phyloP scores from a whole-genome alignment of 1,140 invertebrate species.

The Homarus americanus region DNA sequence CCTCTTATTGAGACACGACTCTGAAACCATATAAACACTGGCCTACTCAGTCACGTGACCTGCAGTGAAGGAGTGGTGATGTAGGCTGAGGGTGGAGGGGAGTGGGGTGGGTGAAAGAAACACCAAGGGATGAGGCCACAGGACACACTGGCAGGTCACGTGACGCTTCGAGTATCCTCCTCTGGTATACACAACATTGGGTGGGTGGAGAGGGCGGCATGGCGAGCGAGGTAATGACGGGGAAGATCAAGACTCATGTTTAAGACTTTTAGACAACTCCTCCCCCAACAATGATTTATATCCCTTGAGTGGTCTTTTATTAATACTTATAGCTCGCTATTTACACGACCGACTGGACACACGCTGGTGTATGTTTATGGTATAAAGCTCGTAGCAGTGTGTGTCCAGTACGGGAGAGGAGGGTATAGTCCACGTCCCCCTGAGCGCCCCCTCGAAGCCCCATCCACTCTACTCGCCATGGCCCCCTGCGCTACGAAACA shows the following conservation, averaged over 20 bases:
- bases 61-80: not conserved
- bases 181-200: not conserved
- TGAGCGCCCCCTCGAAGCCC: not conserved
- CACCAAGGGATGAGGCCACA: not conserved
- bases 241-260: too few species aligned
- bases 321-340: not conserved
- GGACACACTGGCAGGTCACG: not conserved
- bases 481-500: not conserved
- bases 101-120: not conserved
- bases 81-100: not conserved
- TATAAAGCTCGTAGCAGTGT: not conserved
- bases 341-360: not conserved
- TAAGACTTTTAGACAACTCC: too few species aligned
- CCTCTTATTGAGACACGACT: constrained; percentile 14
- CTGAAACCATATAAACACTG: constrained; percentile 31
- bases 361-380: not conserved
- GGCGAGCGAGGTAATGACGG: too few species aligned
- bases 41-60: constrained; percentile 26
- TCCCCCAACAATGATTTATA: not conserved
- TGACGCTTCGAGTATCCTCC: not conserved
- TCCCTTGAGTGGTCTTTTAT: not conserved
- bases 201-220: not conserved
- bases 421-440: not conserved
- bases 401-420: not conserved
- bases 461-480: not conserved